A percentile compares a stretch with the other conserved stretches of the same genome.
phyloP scores from a whole-genome alignment of 2,797 vertebrate species.

The Hoplostethus mediterraneus region DNA sequence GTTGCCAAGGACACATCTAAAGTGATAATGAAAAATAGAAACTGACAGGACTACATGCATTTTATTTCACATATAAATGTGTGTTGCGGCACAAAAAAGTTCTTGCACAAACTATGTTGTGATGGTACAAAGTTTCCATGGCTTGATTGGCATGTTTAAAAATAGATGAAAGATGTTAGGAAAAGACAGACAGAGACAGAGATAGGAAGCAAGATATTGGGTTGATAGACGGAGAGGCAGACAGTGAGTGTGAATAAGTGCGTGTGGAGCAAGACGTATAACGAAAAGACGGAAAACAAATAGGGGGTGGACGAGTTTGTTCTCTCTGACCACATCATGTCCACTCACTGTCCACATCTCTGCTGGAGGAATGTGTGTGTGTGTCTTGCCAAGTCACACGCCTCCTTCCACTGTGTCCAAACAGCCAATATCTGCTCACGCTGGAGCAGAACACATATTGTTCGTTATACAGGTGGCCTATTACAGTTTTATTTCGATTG shows the following conservation, averaged over 20 bases:
- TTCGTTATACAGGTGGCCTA: not conserved
- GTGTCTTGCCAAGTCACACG: constrained; percentile 57
- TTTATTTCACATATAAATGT: not conserved
- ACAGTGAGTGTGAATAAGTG: not conserved
- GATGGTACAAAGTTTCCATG: not conserved
- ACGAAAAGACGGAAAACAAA: not conserved
- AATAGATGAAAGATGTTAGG: not conserved
- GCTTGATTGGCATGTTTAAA: not conserved
- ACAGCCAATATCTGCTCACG: constrained; percentile 27
- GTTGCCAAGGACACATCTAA: constrained; percentile 20
- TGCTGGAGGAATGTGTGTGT: constrained; percentile 49
- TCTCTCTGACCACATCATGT: constrained; percentile 33
- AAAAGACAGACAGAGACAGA: not conserved
- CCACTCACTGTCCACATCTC: constrained; percentile 41
- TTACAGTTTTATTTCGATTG: no score
- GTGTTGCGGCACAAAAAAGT: not conserved
- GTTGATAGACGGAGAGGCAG: not conserved
- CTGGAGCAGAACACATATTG: constrained; percentile 4
- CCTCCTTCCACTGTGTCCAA: constrained; percentile 44
- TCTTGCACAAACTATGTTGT: constrained; percentile 8
- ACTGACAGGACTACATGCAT: not conserved
- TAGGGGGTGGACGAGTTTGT: not conserved
- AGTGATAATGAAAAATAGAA: constrained; percentile 1
- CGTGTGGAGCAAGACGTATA: not conserved
- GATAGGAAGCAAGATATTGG: not conserved